A percentile compares a stretch with the other conserved stretches of the same genome.
Conservation (phyloP, 2,888 invertebrate species). For the Cheilosia urbana region DNA sequence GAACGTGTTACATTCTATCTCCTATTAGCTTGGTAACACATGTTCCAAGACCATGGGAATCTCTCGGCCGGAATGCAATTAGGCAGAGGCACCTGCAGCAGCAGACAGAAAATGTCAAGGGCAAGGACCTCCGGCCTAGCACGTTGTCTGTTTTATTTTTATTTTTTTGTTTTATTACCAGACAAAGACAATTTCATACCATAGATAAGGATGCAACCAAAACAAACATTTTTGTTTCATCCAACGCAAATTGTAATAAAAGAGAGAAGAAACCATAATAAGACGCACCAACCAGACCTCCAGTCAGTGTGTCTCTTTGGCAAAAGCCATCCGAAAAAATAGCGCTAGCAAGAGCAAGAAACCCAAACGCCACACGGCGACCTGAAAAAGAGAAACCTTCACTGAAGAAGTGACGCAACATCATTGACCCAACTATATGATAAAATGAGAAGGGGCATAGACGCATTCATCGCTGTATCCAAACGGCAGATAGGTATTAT, state of each 20-base stretch:
- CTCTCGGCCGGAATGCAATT: constrained; percentile 5
- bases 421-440: constrained; percentile 39
- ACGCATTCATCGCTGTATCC: not conserved
- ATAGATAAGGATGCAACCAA: constrained; percentile 74
- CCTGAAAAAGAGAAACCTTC: constrained; percentile 44
- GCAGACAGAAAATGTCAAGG: constrained; percentile 42
- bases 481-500: not conserved
- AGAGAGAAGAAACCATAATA: constrained; percentile 62
- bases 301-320: constrained; percentile 50
- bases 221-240: constrained; percentile 70
- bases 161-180: constrained; percentile 43
- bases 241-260: constrained; percentile 50
- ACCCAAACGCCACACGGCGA: constrained; percentile 10
- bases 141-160: constrained; percentile 31
- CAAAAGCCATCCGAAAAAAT: constrained; percentile 28
- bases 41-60: not conserved
- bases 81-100: constrained; percentile 38
- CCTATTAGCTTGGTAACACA: too few species aligned
- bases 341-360: constrained; percentile 62
- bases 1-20: too few species aligned
- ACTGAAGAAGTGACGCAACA: constrained; percentile 59
- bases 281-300: constrained; percentile 43
- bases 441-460: constrained; percentile 52
- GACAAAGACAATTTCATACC: constrained; percentile 73
- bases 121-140: constrained; percentile 64